These are phyloP conservation scores for Amphiura filiformis DNA, from an alignment of 35 echinoderm and acorn worm species.

Conservation along the genomic window DNA sequence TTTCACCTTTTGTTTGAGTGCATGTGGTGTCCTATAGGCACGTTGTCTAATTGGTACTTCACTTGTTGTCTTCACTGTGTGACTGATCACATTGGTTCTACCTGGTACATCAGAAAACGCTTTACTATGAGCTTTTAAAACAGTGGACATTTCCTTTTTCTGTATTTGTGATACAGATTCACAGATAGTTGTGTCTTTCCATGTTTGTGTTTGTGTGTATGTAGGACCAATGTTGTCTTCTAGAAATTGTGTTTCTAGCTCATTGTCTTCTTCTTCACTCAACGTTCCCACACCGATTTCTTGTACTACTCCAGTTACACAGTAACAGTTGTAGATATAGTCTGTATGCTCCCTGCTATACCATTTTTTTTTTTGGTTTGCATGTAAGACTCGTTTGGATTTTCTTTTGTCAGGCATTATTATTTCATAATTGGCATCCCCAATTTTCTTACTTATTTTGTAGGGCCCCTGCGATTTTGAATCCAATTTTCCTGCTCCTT, in stretches of 20 bases:
- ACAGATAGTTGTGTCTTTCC: not conserved
- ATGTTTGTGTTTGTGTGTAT: conserved; percentile 14
- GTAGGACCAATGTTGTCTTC: not conserved
- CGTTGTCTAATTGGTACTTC: not conserved
- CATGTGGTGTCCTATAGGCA: conserved; percentile 31
- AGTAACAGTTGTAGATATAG: conserved; percentile 1
- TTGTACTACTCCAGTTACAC: not conserved
- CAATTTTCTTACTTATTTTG: conserved; percentile 3
- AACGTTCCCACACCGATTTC: not conserved
- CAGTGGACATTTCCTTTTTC: not conserved
- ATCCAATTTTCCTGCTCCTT: conserved; percentile 8
- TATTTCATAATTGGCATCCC: conserved; percentile 23
- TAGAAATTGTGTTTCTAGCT: not conserved
- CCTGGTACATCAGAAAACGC: conserved; percentile 48
- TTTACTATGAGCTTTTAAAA: not conserved
- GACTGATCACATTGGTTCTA: not conserved
- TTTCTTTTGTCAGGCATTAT: conserved; percentile 23
- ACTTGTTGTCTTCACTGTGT: not conserved
- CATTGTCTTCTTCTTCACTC: not conserved
- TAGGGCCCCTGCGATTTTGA: conserved; percentile 50
- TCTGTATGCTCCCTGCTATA: not conserved
- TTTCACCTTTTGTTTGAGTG: conserved; percentile 28
- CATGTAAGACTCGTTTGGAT: not conserved
- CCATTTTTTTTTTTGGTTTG: conserved; percentile 9
- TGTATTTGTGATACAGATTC: not conserved